phyloP scores from a whole-genome alignment of 2,888 invertebrate species.

The Salpingus planirostris region DNA sequence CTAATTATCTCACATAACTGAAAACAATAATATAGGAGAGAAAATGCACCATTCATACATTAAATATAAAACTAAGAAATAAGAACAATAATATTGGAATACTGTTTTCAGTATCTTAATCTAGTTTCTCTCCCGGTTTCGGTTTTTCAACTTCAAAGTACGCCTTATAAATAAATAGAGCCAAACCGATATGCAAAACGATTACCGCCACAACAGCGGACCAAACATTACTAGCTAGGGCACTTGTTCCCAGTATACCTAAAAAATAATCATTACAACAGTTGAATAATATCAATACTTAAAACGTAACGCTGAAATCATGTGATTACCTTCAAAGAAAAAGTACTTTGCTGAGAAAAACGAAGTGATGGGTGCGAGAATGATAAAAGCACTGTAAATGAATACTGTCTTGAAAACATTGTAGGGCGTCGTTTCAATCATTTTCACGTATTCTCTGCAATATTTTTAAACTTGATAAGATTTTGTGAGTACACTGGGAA shows the following conservation, averaged over 20 bases:
- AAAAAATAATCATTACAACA: too few species aligned
- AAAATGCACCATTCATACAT: too few species aligned
- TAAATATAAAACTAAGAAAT: too few species aligned
- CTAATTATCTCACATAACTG: too few species aligned
- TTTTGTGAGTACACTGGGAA: too few species aligned
- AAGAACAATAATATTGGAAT: too few species aligned
- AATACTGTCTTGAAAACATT: constrained; percentile 68
- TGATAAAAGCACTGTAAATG: constrained; percentile 66
- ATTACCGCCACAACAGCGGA: constrained; percentile 69
- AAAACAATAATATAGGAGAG: too few species aligned
- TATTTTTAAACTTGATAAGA: too few species aligned
- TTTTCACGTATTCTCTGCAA: too few species aligned
- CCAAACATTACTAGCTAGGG: constrained; percentile 63
- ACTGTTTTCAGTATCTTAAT: too few species aligned
- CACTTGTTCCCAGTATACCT: constrained; percentile 45
- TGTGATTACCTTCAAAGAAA: constrained; percentile 57
- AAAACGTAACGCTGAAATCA: too few species aligned
- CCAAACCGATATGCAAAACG: constrained; percentile 66
- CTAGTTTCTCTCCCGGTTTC: constrained; percentile 32
- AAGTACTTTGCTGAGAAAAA: constrained; percentile 64
- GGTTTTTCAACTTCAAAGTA: constrained; percentile 50
- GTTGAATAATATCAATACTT: too few species aligned
- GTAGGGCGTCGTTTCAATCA: constrained; percentile 55
- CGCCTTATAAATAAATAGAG: constrained; percentile 68
- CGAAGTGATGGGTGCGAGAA: constrained; percentile 63